Evolutionary conservation across 2,888 invertebrate species (phyloP).

Genomic region (Gymnocheta viridis): DNA sequence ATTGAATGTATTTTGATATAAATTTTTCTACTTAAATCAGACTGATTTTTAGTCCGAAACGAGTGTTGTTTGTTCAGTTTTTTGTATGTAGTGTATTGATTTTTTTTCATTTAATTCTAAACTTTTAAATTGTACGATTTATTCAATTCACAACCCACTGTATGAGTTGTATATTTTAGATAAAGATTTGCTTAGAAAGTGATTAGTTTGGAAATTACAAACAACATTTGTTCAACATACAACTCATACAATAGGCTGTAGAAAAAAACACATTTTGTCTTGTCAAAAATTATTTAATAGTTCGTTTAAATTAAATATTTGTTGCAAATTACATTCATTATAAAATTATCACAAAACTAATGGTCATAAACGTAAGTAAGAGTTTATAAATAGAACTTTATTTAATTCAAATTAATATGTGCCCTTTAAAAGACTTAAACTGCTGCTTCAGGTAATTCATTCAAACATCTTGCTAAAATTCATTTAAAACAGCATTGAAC

Average conservation of each 20-base stretch:
- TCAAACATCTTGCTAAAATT: too few species aligned
- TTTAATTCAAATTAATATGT: not conserved
- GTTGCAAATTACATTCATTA: slow-evolving; percentile 33
- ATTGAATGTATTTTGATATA: not conserved
- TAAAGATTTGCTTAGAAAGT: too few species aligned
- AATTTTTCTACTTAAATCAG: not conserved
- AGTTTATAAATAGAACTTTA: not conserved
- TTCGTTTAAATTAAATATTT: slow-evolving; percentile 34
- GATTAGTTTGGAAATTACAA: too few species aligned
- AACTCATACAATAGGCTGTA: too few species aligned
- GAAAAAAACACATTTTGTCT: slow-evolving; percentile 5
- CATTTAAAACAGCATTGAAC: not conserved
- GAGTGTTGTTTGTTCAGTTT: not conserved
- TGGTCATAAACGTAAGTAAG: slow-evolving; percentile 57
- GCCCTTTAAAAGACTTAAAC: not conserved
- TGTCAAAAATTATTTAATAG: slow-evolving; percentile 24
- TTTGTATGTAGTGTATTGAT: slow-evolving; percentile 25
- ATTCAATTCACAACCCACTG: too few species aligned
- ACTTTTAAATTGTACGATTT: not conserved
- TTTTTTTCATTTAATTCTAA: not conserved
- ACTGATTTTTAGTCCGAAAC: not conserved
- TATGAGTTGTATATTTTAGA: too few species aligned
- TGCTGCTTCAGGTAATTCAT: not conserved
- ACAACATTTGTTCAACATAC: too few species aligned
- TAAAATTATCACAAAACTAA: slow-evolving; percentile 23